Evolutionary conservation across 2,888 invertebrate species (phyloP), one percentile per base, ranked within the genome.

Genomic region (Apamea sordens): DNA sequence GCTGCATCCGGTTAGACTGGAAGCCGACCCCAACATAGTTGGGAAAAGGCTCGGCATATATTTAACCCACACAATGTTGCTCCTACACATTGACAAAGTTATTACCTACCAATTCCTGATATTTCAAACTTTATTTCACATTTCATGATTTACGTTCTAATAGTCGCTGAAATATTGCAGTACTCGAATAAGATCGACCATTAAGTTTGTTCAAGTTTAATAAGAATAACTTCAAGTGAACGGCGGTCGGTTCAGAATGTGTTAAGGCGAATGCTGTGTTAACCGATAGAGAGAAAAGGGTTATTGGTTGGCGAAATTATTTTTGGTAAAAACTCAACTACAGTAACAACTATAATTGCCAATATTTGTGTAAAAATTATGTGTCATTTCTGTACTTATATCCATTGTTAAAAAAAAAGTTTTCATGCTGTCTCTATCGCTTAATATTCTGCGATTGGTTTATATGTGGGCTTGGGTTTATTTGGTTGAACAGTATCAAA

Each of bases 131-230:
- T 83, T 83, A 85, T 82, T 79, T 80, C 65, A 78, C 70, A 87
- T 85, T 87, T 78, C 72, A 75, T 80, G 86, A 86, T 85, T 85
- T 88, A 88, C 76, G 86, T 75, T 74, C 64, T 79, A 86, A 79
- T 86, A 80, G 88, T 70, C 32, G 65, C 76, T 88, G 76, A 82
- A 84, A 86, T 87, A 87, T 82, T 77, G 79, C 84, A 76, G 73
- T 64, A 82, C 59, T 79, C 73, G 73, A 76, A 77, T 71, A 76
- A 72, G 73, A 87, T 80, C 85, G 83, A 36, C 76, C 72, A 74
- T 84, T 84, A 78, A 86, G 73, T 88, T 87, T 73, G 79, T 79
- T 79, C 76, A 50, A 87, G 81, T 87, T 88, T 88, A 87, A 86
- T 84, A 87, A 87, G 86, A 86, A 88, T 88, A 79, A 88, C 74